Evolutionary conservation across 1,140 invertebrate species (phyloP), one percentile per base, ranked within the genome.

Genomic region (Aphaenogaster rudis): DNA sequence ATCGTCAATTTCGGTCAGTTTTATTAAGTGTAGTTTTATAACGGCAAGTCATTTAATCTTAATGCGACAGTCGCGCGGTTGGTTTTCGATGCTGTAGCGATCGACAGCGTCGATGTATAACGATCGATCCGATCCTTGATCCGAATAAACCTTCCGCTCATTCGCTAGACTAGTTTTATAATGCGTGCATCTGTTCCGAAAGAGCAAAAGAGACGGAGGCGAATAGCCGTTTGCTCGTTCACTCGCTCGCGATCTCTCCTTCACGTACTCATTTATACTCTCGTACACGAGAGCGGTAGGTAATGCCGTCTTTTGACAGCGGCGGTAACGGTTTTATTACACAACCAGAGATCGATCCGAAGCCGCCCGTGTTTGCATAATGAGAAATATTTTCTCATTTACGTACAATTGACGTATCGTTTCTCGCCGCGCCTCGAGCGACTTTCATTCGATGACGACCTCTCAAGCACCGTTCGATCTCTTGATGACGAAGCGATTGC

Each of bases 141-240:
- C 86, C 93, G 91, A 89, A 91, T 89, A 88, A 92, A 92, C 87
- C 72, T 88, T 87, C 77, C 82, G 61, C 74, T 91, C 79, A 81
- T 88, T 89, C 64, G 67, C 48, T 64, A 63, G 86, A 84, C 78
- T 86, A 81, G 85, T 90, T 90, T 92, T 87, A 86, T 91, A 91
- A 92, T 86, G 36, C 64, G 69, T 82, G 50, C 89, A 91, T 92
- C 88, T 88, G 91, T 85, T 91, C 77, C 77, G 86, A 80, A n/a
- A 28, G 50, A 74, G 9, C 11, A n/a, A 36, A 3, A 36, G 28
- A 50, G 42, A 87, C 79, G 79, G 94, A 81, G 94, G 93, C 52
- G 88, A 95, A 13, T 95, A 94, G 39, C 52, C 48, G 92, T 94
- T 48, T 94, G 94, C 45, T 91, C 59, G 74, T 78, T 86, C 69